Base-by-base conservation (phyloP, 2,888 invertebrate genomes). In the Agrotis puta region DNA sequence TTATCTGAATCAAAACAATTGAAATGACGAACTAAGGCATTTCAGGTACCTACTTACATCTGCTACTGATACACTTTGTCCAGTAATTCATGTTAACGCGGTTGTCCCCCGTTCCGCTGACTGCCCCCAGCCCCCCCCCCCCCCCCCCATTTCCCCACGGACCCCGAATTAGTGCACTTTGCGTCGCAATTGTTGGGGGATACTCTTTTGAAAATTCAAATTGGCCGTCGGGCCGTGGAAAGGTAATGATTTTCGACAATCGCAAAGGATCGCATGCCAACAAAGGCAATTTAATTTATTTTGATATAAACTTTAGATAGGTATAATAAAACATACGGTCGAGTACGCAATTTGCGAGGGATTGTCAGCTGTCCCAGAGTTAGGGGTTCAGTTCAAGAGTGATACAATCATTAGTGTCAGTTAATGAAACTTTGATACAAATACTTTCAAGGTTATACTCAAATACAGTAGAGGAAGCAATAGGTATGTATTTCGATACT, bases 161-260 rank as follows among this genome's bases (percentile, higher is more conserved):
- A 83, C 86, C 76, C 82, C 86, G 77, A 88, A 90, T 90, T 89
- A 89, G 88, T 87, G 88, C 85, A 86, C 74, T 85, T 88, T 88
- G 83, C 72, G 80, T 69, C 77, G 77, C 77, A 79, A 77, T 78
- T 79, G 77, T 70, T 74, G 62, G 75, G 70, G 79, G 81, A 67
- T 73, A 81, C 66, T 79, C 79, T 80, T 81, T 78, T 80, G 77
- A 77, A 79, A 64, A 78, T 79, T 81, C 77, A 77, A 75, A 85
- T 83, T 82, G 76, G 58, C 75, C 59, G 74, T 45, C 81, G 66
- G 71, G 58, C 72, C 83, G 75, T 77, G 74, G 74, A 77, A 48
- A 67, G 63, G 77, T 70, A 76, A 79, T 77, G 78, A 83, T 74
- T 81, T 72, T 73, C 66, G 48, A 72, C 79, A 64, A 66, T 64